phyloP scores from a whole-genome alignment of 2,797 vertebrate genomes.

The Urocyon cinereoargenteus region DNA sequence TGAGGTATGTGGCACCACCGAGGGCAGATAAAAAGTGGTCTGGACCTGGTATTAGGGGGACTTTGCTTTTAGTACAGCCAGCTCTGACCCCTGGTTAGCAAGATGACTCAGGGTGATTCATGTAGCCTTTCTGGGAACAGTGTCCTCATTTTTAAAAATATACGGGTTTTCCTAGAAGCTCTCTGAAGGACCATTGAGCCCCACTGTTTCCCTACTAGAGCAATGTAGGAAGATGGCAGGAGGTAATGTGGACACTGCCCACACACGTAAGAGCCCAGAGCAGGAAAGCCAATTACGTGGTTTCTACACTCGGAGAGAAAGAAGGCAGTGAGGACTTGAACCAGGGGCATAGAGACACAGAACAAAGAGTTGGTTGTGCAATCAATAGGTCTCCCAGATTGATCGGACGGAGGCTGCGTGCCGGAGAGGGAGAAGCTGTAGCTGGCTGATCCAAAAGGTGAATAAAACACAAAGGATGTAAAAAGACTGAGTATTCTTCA shows the following conservation, averaged over 20 bases:
- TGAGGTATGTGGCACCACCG: neutral
- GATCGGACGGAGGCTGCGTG: neutral
- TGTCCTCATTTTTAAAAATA: neutral
- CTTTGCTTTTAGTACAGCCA: neutral
- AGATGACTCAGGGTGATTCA: neutral
- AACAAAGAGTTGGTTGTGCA: neutral
- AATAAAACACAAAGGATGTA: neutral
- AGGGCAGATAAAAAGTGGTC: neutral
- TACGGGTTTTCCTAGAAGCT: neutral
- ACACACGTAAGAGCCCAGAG: neutral
- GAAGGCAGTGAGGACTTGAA: neutral
- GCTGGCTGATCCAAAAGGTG: neutral
- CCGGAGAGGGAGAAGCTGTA: neutral
- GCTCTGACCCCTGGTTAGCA: neutral
- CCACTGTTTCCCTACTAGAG: neutral
- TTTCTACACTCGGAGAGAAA: neutral
- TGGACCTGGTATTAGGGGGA: neutral
- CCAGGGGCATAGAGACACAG: rapidly evolving
- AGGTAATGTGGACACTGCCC: neutral
- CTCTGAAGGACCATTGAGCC: neutral
- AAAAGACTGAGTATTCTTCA: slow-evolving; percentile 27
- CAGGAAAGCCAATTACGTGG: rapidly evolving
- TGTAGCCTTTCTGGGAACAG: neutral
- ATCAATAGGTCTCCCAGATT: neutral
- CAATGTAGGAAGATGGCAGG: neutral